A percentile compares a stretch with the other conserved stretches of the same genome.
Evolutionary conservation across 2,797 vertebrate genomes (phyloP).

Genomic region (Amniataba percoides): DNA sequence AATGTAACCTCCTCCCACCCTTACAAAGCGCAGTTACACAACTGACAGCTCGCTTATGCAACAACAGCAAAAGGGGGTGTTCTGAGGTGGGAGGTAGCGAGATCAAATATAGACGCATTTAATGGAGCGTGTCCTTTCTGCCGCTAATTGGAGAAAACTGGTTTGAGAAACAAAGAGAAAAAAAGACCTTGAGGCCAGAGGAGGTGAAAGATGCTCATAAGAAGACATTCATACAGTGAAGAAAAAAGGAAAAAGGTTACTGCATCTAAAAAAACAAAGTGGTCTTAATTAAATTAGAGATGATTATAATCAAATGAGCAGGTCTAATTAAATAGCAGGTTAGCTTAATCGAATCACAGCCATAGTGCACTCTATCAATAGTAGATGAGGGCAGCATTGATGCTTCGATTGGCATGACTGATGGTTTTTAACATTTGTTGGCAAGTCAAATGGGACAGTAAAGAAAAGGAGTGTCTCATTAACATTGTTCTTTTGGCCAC

Average conservation of each 20-base stretch:
- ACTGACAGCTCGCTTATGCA: constrained; percentile 35
- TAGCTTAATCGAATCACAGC: constrained; percentile 38
- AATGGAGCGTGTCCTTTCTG: constrained; percentile 38
- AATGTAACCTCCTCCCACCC: constrained; percentile 9
- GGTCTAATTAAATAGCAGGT: constrained; percentile 16
- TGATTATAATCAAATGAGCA: constrained; percentile 24
- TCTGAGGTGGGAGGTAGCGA: constrained; percentile 14
- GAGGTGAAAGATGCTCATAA: not conserved
- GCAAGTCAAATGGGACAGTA: not conserved
- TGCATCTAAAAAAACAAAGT: constrained; percentile 26
- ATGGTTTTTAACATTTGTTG: not conserved
- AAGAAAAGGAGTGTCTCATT: not conserved
- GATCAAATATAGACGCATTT: constrained; percentile 57
- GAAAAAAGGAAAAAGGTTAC: not conserved
- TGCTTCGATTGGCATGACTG: not conserved
- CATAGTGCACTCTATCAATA: constrained; percentile 13
- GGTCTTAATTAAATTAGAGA: constrained; percentile 26
- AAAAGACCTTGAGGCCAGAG: not conserved
- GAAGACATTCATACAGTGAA: not conserved
- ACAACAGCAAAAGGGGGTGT: constrained; percentile 22
- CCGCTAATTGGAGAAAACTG: constrained; percentile 53
- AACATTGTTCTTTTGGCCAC: not conserved
- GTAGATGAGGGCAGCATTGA: not conserved
- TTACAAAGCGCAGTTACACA: constrained; percentile 8
- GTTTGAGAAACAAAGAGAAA: constrained; percentile 1